Base-by-base conservation (phyloP, 2,888 invertebrate genomes). In the Poecilobothrus nobilitatus region DNA sequence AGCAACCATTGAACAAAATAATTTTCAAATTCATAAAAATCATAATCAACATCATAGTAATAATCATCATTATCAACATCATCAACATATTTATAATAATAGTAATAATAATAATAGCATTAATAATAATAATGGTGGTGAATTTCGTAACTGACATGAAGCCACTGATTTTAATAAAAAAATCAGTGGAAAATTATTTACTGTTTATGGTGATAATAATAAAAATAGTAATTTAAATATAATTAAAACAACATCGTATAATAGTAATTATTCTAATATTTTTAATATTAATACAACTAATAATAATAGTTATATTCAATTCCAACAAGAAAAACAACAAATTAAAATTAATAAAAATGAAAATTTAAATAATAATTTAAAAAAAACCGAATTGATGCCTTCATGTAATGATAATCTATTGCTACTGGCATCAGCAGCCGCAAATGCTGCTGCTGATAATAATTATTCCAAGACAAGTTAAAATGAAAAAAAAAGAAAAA, bases 401-500 rank as follows among this genome's bases (percentile, higher is more conserved):
- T 53, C 53, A 18, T 53, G 53, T 53, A 53, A 53, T 53, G 53
- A 53, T 53, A 53, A 53, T 53, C 53, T 53, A 53, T 53, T 53
- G 53, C 53, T 53, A 53, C 15, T 53, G 53, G 53, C 53, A 53
- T 53, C 53, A 53, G 53, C 53, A 53, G 53, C 53, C 15, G 53
- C 53, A 53, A 53, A 53, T 53, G 53, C 53, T 53, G 53, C 53
- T 41, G 41, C 41, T 53, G 53, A 53, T 53, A 53, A 53, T 53
- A 53, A 53, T 53, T 53, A 53, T n/a, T 53, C 18, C 9, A 41
- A 41, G 15, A 15, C 2, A 41, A 12, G 18, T 53, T 53, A 53
- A 53, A 53, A 53, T 53, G 18, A 53, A 53, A 37, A 37, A 37
- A 37, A 37, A 37, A 37, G 7, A 37, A 37, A 37, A 37, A 37